These are phyloP conservation scores for Philaenus spumarius DNA, from an alignment of 1,140 invertebrate genomes.

Conservation along the genomic window DNA sequence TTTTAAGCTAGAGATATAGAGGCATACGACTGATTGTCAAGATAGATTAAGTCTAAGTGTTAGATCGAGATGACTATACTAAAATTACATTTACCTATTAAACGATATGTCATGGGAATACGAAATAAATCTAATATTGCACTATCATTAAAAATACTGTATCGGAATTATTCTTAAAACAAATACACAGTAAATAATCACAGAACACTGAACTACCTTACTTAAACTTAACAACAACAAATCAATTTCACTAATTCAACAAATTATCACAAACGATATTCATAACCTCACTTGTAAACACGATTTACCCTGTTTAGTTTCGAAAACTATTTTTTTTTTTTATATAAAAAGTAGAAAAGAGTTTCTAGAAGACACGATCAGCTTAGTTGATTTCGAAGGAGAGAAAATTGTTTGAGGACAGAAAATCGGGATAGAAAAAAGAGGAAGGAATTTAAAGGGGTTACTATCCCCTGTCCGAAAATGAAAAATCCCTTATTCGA, in stretches of 20 bases:
- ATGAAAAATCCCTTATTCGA: constrained; percentile 4
- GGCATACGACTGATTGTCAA: constrained; percentile 15
- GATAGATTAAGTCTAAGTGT: constrained; percentile 11
- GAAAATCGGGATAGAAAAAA: neutral
- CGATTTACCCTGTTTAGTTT: neutral
- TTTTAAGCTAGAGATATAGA: constrained; percentile 3
- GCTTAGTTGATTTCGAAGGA: neutral
- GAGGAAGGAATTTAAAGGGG: neutral
- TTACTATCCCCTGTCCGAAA: constrained; percentile 11
- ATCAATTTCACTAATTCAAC: neutral
- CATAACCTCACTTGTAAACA: neutral
- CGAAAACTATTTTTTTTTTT: neutral
- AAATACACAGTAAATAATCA: constrained; percentile 3
- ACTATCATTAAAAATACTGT: neutral
- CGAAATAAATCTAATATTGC: neutral
- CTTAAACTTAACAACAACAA: neutral
- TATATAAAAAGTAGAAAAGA: constrained; percentile 14
- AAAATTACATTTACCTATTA: neutral
- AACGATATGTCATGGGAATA: neutral
- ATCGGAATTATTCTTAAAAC: neutral
- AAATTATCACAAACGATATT: neutral
- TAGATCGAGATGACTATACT: neutral
- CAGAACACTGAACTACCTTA: neutral
- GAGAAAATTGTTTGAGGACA: too few relatives aligned
- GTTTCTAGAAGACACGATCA: neutral